Evolutionary conservation across 1,140 invertebrate species (phyloP).

Genomic region (Drosophila pruinosa): DNA sequence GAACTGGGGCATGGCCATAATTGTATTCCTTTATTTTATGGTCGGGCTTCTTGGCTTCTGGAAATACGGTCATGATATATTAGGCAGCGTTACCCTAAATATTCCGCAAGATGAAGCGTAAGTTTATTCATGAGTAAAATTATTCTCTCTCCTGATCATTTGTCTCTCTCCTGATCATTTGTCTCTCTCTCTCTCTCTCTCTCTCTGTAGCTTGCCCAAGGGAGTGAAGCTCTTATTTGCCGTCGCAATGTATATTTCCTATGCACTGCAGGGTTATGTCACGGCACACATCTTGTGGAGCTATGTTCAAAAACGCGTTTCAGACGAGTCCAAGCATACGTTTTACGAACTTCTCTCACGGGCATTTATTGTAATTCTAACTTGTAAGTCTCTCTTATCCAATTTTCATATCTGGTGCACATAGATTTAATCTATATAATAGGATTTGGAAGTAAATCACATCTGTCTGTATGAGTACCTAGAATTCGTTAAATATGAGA

Average conservation of each 20-base stretch:
- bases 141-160: too few species aligned
- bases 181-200: too few species aligned
- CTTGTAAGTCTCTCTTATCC: slow-evolving; percentile 89
- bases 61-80: slow-evolving; percentile 87
- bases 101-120: slow-evolving; percentile 85
- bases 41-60: slow-evolving; percentile 93
- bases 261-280: slow-evolving; percentile 96
- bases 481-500: too few species aligned
- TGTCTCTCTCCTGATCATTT: too few species aligned
- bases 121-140: too few species aligned
- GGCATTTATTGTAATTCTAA: slow-evolving; percentile 86
- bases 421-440: too few species aligned
- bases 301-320: slow-evolving; percentile 86
- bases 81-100: slow-evolving; percentile 89
- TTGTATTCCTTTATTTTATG: slow-evolving; percentile 92
- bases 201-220: slow-evolving; percentile 89
- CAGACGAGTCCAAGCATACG: slow-evolving; percentile 83
- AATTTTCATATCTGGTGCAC: too few species aligned
- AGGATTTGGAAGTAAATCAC: too few species aligned
- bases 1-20: slow-evolving; percentile 91
- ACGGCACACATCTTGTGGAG: slow-evolving; percentile 95
- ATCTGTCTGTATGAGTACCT: too few species aligned
- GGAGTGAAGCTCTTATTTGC: slow-evolving; percentile 92
- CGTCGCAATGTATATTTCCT: slow-evolving; percentile 94
- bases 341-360: slow-evolving; percentile 87